phyloP scores from a whole-genome alignment of 2,797 vertebrate species.

The Hemitrygon akajei region DNA sequence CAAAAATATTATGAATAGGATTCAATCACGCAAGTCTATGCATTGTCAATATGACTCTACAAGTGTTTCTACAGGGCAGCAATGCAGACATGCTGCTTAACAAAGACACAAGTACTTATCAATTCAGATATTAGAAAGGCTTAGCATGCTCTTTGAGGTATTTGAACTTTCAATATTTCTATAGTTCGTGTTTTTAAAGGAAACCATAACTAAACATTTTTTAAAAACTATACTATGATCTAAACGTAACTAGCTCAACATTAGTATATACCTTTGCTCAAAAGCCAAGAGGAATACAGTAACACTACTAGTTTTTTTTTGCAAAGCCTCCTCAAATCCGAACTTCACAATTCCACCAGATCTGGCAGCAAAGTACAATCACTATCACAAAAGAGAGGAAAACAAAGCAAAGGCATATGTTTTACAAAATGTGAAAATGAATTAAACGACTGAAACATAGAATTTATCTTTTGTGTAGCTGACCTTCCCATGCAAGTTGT shows the following conservation, averaged over 20 bases:
- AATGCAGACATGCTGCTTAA: not conserved
- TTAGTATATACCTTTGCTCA: not conserved
- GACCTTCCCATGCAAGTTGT: no score
- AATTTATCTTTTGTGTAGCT: no score
- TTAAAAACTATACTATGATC: not conserved
- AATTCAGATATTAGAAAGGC: not conserved
- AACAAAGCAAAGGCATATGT: not conserved
- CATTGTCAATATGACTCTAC: not conserved
- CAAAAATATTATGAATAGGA: not conserved
- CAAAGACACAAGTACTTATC: not conserved
- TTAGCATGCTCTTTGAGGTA: not conserved
- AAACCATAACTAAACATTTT: not conserved
- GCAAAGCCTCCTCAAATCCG: not conserved
- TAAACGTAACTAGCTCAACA: not conserved
- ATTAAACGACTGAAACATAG: not conserved
- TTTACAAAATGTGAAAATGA: not conserved
- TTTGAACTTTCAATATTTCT: not conserved
- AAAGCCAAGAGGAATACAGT: not conserved
- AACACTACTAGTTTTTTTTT: not conserved
- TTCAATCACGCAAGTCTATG: no score
- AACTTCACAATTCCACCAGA: not conserved
- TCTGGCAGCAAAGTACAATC: not conserved
- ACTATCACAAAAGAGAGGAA: not conserved
- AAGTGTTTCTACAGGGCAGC: not conserved
- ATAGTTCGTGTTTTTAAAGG: not conserved